phyloP scores from a whole-genome alignment of 2,888 invertebrate species.

The Aphodius granarius region DNA sequence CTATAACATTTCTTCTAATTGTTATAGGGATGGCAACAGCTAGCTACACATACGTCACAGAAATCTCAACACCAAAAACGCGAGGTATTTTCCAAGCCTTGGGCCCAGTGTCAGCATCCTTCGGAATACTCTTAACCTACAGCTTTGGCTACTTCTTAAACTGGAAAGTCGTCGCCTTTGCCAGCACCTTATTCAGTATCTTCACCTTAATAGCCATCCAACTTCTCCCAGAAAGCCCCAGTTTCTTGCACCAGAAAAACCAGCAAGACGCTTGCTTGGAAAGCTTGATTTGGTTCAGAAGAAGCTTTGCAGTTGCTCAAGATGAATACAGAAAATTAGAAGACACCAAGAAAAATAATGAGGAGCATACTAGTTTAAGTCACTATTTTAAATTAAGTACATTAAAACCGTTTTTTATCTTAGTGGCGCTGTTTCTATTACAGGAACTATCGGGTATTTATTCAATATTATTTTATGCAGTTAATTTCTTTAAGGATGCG shows the following conservation, averaged over 20 bases:
- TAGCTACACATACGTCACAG: conserved; percentile 69
- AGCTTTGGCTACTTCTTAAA: conserved; percentile 66
- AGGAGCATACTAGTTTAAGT: conserved; percentile 36
- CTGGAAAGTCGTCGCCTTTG: conserved; percentile 68
- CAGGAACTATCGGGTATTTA: conserved; percentile 77
- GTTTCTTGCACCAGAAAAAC: conserved; percentile 64
- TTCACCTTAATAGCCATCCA: conserved; percentile 62
- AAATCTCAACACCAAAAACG: conserved; percentile 69
- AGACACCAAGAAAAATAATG: conserved; percentile 46
- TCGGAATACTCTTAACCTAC: conserved; percentile 72
- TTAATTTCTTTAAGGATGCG: conserved; percentile 69
- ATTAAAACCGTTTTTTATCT: conserved; percentile 67
- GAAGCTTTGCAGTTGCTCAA: conserved; percentile 64
- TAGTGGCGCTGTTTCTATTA: conserved; percentile 67
- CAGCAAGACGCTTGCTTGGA: conserved; percentile 63
- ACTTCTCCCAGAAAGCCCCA: conserved; percentile 70
- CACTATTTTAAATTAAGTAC: conserved; percentile 58
- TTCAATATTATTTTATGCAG: conserved; percentile 72
- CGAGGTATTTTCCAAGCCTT: conserved; percentile 70
- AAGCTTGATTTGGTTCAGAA: conserved; percentile 66
- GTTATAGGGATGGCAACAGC: conserved; percentile 69
- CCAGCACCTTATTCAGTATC: conserved; percentile 63
- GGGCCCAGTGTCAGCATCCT: conserved; percentile 71
- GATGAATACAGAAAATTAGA: conserved; percentile 65
- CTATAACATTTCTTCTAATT: conserved; percentile 21